Evolutionary conservation across 2,113 vertebrate species (phyloP).

Genomic region (Vidua macroura): DNA sequence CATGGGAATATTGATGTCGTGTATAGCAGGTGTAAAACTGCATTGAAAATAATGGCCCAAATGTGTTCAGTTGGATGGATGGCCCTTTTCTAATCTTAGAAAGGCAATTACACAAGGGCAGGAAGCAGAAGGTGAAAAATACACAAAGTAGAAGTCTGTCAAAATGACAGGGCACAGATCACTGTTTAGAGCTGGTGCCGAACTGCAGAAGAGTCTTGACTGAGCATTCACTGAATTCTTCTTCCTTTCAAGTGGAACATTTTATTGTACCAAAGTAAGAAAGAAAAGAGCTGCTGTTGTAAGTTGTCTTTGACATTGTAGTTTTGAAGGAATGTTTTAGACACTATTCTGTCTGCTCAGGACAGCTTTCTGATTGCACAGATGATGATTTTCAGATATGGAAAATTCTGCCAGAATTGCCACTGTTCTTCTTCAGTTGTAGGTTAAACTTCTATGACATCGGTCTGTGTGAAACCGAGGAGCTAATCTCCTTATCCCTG

Average conservation of each 20-base stretch:
- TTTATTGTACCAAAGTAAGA: neutral
- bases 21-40: neutral
- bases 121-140: constrained; percentile 7
- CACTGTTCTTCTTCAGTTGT: neutral
- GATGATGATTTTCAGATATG: neutral
- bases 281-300: neutral
- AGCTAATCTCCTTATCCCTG: constrained; percentile 6
- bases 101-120: neutral
- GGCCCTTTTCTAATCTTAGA: neutral
- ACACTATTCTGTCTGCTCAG: neutral
- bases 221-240: neutral
- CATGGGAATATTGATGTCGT: neutral
- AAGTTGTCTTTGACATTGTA: neutral
- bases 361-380: neutral
- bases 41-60: neutral
- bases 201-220: neutral
- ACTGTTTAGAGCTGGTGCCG: neutral
- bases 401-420: neutral
- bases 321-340: neutral
- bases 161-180: neutral
- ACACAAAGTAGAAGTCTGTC: neutral
- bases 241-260: neutral
- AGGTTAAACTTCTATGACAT: neutral
- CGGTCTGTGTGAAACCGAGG: neutral
- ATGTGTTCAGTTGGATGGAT: neutral